Evolutionary conservation across 2,797 vertebrate genomes (phyloP).

Genomic region (Carcharodon carcharias): DNA sequence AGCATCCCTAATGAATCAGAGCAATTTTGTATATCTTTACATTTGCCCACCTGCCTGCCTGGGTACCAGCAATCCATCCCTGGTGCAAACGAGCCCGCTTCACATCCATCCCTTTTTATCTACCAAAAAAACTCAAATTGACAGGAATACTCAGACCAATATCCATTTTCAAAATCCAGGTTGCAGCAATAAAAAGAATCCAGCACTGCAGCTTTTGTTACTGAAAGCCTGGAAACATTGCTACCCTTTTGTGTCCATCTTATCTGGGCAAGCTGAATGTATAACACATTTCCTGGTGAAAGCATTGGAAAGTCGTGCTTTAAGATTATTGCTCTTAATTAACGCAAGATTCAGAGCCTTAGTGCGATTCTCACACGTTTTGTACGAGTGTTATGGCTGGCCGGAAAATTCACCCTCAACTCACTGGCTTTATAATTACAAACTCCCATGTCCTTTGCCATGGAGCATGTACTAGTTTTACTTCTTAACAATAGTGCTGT

Average conservation of each 20-base stretch:
- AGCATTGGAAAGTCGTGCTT: not conserved
- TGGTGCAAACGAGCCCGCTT: not conserved
- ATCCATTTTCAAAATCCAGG: not conserved
- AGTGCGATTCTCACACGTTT: not conserved
- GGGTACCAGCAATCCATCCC: not conserved
- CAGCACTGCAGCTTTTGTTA: not conserved
- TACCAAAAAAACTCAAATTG: not conserved
- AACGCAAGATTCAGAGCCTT: not conserved
- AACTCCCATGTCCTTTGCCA: not conserved
- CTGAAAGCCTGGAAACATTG: not conserved
- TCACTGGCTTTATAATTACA: not conserved
- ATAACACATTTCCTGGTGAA: not conserved
- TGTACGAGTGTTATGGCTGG: not conserved
- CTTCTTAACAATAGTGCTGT: not conserved
- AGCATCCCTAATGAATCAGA: not conserved
- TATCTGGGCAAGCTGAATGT: not conserved
- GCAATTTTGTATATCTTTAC: not conserved
- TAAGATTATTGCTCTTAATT: not conserved
- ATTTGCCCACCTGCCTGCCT: not conserved
- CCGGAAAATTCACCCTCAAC: not conserved
- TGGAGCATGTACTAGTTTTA: not conserved
- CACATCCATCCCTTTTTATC: not conserved
- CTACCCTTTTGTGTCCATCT: not conserved
- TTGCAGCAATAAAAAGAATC: constrained; percentile 4
- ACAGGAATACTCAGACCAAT: not conserved